These are phyloP conservation scores for Eleutherodactylus coqui DNA, from an alignment of 2,797 vertebrate species.

Conservation along the genomic window DNA sequence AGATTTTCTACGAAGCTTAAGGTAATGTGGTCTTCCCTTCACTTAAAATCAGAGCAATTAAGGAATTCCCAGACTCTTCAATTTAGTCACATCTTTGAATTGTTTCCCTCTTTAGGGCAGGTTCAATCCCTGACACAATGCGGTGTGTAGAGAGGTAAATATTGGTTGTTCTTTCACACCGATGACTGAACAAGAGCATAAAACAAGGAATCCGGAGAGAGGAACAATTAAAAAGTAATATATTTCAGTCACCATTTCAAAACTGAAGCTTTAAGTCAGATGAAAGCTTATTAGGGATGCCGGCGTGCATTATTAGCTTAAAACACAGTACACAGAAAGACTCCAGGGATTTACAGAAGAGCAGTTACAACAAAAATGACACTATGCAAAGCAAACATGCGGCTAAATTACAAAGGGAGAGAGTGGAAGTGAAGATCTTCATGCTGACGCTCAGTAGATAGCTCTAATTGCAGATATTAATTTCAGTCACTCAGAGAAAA, in stretches of 20 bases:
- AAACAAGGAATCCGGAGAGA: not conserved
- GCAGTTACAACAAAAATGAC: constrained; percentile 15
- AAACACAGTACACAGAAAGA: constrained; percentile 17
- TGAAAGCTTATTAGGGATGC: constrained; percentile 32
- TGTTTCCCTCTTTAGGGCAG: not conserved
- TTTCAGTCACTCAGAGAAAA: constrained; percentile 1
- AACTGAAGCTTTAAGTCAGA: constrained; percentile 20
- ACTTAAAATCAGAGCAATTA: too few species aligned
- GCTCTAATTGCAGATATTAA: constrained; percentile 12
- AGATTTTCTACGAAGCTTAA: not conserved
- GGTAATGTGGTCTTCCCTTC: not conserved
- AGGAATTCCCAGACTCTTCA: too few species aligned
- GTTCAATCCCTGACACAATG: not conserved
- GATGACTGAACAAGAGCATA: not conserved
- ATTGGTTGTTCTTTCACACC: not conserved
- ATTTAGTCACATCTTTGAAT: not conserved
- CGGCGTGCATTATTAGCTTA: constrained; percentile 25
- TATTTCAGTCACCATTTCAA: not conserved
- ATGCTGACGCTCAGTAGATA: not conserved
- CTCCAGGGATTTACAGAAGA: constrained; percentile 34
- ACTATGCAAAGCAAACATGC: constrained; percentile 21
- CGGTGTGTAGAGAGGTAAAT: not conserved
- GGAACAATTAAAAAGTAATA: constrained; percentile 22
- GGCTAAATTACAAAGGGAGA: constrained; percentile 15
- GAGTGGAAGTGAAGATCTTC: not conserved